phyloP scores from a whole-genome alignment of 2,888 invertebrate genomes.

The Nasonia oneida region DNA sequence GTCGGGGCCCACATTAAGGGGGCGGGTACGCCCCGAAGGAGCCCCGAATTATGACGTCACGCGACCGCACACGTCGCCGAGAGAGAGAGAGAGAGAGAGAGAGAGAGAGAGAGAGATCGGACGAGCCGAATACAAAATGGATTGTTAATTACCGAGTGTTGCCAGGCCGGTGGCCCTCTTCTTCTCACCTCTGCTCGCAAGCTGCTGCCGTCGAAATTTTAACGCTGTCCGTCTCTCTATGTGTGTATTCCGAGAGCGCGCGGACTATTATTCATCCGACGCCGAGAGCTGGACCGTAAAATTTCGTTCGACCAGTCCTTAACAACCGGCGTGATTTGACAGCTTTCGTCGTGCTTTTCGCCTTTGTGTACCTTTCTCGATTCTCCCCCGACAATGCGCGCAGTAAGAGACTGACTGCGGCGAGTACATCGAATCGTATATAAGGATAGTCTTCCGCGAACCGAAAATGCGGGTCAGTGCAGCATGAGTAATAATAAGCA shows the following conservation, averaged over 20 bases:
- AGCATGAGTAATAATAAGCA: conserved; percentile 24
- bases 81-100: conserved; percentile 28
- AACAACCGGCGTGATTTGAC: conserved; percentile 35
- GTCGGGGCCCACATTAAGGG: conserved; percentile 79
- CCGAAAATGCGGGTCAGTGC: neutral
- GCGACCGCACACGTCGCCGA: conserved; percentile 78
- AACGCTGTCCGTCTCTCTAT: neutral
- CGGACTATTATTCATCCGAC: neutral
- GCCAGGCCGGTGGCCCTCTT: conserved; percentile 60
- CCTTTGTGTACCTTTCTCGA: neutral
- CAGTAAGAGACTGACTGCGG: too few species aligned
- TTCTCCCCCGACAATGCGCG: too few species aligned
- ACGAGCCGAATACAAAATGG: conserved; percentile 77
- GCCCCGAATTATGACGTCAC: conserved; percentile 79
- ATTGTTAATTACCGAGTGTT: conserved; percentile 76
- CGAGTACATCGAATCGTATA: neutral
- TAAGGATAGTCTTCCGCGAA: neutral
- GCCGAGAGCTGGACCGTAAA: neutral
- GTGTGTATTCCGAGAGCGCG: neutral
- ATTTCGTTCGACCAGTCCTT: conserved; percentile 7
- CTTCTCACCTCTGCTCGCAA: conserved; percentile 46
- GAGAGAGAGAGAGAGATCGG: conserved; percentile 64
- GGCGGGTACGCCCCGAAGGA: conserved; percentile 77
- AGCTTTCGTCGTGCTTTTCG: conserved; percentile 35
- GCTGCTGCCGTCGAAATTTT: conserved; percentile 1